Base-by-base conservation (phyloP, 1,140 invertebrate species). In the Micrasema minimum region DNA sequence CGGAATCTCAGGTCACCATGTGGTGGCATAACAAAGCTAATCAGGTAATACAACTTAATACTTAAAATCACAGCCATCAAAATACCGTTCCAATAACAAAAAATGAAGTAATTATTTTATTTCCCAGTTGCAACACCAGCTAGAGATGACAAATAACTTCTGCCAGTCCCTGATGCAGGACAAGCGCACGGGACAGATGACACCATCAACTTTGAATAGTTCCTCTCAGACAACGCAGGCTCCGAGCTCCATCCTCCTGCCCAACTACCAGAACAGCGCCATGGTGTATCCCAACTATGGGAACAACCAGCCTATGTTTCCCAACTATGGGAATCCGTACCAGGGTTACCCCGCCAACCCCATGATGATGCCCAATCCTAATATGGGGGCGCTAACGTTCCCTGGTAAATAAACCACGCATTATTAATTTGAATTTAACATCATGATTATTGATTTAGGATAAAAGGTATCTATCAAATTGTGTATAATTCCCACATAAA, bases 1-100 rank as follows among this genome's bases (percentile, higher is more conserved):
- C 67, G 26, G 71, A 75, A 53, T 75, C 71, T 37, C 71, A 75
- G 14, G 37, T 75, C 10, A 69, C 74, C 12, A 72, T 75, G 74
- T 75, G 74, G 74, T 75, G 74, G 74, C 74, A 75, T 20, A 70
- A 75, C 48, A 75, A 73, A 46, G 71, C 74, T 31, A 71, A 72
- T 61, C 74, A 75, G 65, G 74, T 75, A 71, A 22, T 20, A 48
- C n/a, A 2, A 48, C 11, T 6, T 16, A 22, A 16, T 20, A 48
- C n/a, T 18, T n/a, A n/a, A n/a, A n/a, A n/a, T n/a, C n/a, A 31
- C 2, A 31, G 26, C 7, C 26, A 7, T 31, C 26, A 31, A 7
- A 31, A 31, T 31, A 31, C 26, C 7, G 26, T 43, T 12, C 14
- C 26, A 7, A 31, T 31, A 4, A 31, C 7, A 31, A 2, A 31